phyloP scores from a whole-genome alignment of 2,888 invertebrate genomes.

The Mimumesa dahlbomi region DNA sequence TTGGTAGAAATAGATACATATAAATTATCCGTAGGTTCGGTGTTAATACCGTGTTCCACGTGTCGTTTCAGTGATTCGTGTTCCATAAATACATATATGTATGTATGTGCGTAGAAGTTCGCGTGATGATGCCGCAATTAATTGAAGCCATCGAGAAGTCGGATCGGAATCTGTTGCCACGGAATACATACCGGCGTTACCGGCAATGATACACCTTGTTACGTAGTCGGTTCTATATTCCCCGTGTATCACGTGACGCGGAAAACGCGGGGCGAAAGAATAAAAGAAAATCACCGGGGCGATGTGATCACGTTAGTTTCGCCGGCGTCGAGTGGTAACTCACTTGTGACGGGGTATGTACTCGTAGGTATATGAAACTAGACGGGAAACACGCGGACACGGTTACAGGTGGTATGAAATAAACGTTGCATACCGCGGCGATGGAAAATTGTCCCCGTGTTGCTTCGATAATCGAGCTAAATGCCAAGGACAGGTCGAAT shows the following conservation, averaged over 20 bases:
- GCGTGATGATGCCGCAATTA: conserved; percentile 56
- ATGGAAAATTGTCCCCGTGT: too few relatives aligned
- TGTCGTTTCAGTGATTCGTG: too few relatives aligned
- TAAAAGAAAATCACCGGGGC: conserved; percentile 30
- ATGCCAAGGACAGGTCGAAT: too few relatives aligned
- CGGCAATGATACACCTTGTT: conserved; percentile 50
- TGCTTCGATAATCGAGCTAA: too few relatives aligned
- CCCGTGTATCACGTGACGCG: conserved; percentile 46
- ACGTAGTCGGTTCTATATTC: conserved; percentile 50
- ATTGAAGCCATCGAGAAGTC: conserved; percentile 48
- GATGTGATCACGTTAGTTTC: conserved; percentile 3
- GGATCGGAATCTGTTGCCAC: conserved; percentile 31
- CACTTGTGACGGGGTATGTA: not conserved
- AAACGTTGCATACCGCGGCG: too few relatives aligned
- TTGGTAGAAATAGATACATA: too few relatives aligned
- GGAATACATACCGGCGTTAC: conserved; percentile 28
- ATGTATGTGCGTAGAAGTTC: conserved; percentile 28
- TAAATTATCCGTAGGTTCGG: too few relatives aligned
- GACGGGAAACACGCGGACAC: too few relatives aligned
- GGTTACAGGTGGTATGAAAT: too few relatives aligned
- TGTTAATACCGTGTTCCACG: too few relatives aligned
- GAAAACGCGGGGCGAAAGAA: conserved; percentile 41
- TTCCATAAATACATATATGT: not conserved
- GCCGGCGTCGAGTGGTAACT: not conserved
- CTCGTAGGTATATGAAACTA: not conserved